Evolutionary conservation across 2,888 invertebrate species (phyloP).

Genomic region (Phragmatobia fuliginosa): DNA sequence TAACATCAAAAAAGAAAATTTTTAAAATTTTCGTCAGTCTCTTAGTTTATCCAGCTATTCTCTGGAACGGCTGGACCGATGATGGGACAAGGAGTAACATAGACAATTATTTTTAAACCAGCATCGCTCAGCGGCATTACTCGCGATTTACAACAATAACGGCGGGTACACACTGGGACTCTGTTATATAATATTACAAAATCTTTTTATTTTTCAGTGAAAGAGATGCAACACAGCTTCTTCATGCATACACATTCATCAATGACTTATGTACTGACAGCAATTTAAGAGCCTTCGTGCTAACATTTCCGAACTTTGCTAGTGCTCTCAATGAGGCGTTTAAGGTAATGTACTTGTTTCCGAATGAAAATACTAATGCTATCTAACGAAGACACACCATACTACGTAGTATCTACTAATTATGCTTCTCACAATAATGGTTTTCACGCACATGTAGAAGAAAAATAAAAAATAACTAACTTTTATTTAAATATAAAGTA

Average conservation of each 20-base stretch:
- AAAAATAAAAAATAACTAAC: background rate
- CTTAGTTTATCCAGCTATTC: too few relatives aligned
- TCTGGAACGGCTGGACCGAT: too few relatives aligned
- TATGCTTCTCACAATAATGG: background rate
- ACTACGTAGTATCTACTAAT: background rate
- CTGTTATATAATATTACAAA: too few relatives aligned
- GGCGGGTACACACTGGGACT: too few relatives aligned
- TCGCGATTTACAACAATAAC: too few relatives aligned
- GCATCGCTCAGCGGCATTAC: too few relatives aligned
- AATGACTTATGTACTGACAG: slow-evolving; percentile 74
- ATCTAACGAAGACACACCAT: background rate
- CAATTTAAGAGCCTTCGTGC: slow-evolving; percentile 68
- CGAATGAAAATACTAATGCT: background rate
- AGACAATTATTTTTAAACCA: too few relatives aligned
- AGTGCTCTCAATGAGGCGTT: slow-evolving; percentile 65
- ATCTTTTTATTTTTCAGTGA: slow-evolving; percentile 60
- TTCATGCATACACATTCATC: slow-evolving; percentile 79
- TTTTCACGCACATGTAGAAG: too few relatives aligned
- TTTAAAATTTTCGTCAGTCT: too few relatives aligned
- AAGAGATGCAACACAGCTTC: slow-evolving; percentile 71
- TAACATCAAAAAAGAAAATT: too few relatives aligned
- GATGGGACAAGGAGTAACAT: too few relatives aligned
- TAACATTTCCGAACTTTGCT: slow-evolving; percentile 73
- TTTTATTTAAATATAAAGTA: background rate
- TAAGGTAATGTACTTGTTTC: slow-evolving; percentile 58